phyloP scores from a whole-genome alignment of 2,797 vertebrate species.

The Coranthus polyacanthus region DNA sequence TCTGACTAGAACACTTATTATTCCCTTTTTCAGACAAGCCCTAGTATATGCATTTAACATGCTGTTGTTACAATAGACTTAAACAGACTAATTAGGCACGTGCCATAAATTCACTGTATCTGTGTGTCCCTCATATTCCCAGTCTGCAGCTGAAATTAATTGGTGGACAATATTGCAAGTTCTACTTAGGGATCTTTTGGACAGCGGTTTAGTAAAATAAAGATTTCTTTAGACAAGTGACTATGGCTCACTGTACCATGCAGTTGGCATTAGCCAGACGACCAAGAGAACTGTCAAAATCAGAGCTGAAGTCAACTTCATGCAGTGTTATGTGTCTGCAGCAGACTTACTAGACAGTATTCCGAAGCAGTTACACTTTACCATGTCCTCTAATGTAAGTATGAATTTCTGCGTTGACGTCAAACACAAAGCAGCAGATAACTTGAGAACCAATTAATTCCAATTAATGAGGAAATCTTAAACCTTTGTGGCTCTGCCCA shows the following conservation, averaged over 20 bases:
- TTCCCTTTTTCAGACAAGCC: conserved; percentile 2
- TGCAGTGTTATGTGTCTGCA: conserved; percentile 11
- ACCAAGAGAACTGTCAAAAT: conserved; percentile 5
- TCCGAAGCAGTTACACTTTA: too few species aligned
- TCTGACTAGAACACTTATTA: not conserved
- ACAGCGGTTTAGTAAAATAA: conserved; percentile 8
- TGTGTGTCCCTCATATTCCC: not conserved
- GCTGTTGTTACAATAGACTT: conserved; percentile 2
- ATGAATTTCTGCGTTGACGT: too few species aligned
- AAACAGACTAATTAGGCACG: conserved; percentile 4
- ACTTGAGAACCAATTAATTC: too few species aligned
- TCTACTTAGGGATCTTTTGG: not conserved
- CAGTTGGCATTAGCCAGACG: conserved; percentile 9
- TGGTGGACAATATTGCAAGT: conserved; percentile 16
- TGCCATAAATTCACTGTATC: not conserved
- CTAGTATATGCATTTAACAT: not conserved
- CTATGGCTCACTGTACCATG: not conserved
- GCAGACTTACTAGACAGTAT: not conserved
- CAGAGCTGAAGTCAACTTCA: not conserved
- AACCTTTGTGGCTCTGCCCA: too few species aligned
- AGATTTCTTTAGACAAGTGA: not conserved
- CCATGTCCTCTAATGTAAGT: too few species aligned
- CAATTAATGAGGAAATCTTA: too few species aligned
- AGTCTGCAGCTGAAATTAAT: conserved; percentile 29
- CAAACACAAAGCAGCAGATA: too few species aligned